phyloP scores from a whole-genome alignment of 1,140 invertebrate genomes.

The Charaxes varanes region DNA sequence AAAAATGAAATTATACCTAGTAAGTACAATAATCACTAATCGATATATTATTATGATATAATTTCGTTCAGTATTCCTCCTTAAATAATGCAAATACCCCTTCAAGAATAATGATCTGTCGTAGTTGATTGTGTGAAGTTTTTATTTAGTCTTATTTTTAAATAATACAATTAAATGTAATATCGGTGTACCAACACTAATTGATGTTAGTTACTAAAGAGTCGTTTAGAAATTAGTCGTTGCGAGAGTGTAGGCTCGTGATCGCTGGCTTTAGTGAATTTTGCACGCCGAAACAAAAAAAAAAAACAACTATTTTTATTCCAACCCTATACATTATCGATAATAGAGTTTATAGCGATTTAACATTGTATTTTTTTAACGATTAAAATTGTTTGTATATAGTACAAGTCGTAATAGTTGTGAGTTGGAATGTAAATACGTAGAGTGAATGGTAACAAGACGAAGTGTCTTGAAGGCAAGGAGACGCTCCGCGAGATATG shows the following conservation, averaged over 20 bases:
- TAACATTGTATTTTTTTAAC: slow-evolving; percentile 69
- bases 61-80: slow-evolving; percentile 12
- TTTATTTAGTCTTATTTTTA: slow-evolving; percentile 37
- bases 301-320: slow-evolving; percentile 61
- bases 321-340: slow-evolving; percentile 56
- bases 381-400: slow-evolving; percentile 72
- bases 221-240: slow-evolving; percentile 39
- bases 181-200: slow-evolving; percentile 35
- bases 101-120: slow-evolving; percentile 53
- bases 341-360: slow-evolving; percentile 65
- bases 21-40: too few species aligned
- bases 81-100: slow-evolving; percentile 36
- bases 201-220: slow-evolving; percentile 37
- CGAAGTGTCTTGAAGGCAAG: slow-evolving; percentile 28
- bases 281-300: slow-evolving; percentile 61
- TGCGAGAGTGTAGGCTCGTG: slow-evolving; percentile 42
- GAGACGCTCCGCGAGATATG: slow-evolving; percentile 4
- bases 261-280: slow-evolving; percentile 64
- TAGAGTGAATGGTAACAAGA: slow-evolving; percentile 39
- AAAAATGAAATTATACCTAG: not conserved
- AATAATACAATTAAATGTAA: slow-evolving; percentile 31
- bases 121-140: slow-evolving; percentile 39
- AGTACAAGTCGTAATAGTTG: slow-evolving; percentile 69
- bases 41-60: slow-evolving; percentile 7
- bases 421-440: slow-evolving; percentile 61